phyloP scores from a whole-genome alignment of 2,797 vertebrate species.

The Amniataba percoides region DNA sequence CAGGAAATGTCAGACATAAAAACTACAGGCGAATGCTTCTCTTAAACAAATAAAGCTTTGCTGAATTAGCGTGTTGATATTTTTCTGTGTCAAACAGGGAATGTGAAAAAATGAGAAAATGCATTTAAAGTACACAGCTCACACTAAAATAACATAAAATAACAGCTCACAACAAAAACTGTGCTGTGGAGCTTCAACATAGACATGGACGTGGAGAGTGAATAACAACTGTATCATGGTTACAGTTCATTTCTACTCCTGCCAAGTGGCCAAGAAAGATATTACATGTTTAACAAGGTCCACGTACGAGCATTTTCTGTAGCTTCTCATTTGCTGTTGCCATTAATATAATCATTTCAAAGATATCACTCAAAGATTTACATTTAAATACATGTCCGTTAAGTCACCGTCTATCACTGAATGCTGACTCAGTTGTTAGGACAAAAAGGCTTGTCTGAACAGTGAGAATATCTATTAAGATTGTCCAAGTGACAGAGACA shows the following conservation, averaged over 20 bases:
- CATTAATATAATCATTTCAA: too few relatives aligned
- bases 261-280: too few relatives aligned
- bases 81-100: not conserved
- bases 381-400: too few relatives aligned
- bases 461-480: not conserved
- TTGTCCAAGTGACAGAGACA: not conserved
- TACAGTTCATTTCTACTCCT: too few relatives aligned
- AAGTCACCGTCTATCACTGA: too few relatives aligned
- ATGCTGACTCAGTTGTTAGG: not conserved
- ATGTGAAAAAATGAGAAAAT: not conserved
- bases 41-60: not conserved
- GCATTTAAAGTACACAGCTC: not conserved
- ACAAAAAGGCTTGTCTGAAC: not conserved
- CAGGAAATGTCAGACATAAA: not conserved
- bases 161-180: not conserved
- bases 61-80: too few relatives aligned
- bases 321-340: too few relatives aligned
- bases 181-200: not conserved
- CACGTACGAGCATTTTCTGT: too few relatives aligned
- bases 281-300: too few relatives aligned
- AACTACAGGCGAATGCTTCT: not conserved
- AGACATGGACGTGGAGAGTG: too few relatives aligned
- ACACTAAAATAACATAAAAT: not conserved
- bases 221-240: too few relatives aligned
- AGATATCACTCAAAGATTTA: too few relatives aligned